Percentiles rank a stretch among this genome's conserved stretches.
phyloP scores from a whole-genome alignment of 2,888 invertebrate genomes.

The Mythimna vitellina region DNA sequence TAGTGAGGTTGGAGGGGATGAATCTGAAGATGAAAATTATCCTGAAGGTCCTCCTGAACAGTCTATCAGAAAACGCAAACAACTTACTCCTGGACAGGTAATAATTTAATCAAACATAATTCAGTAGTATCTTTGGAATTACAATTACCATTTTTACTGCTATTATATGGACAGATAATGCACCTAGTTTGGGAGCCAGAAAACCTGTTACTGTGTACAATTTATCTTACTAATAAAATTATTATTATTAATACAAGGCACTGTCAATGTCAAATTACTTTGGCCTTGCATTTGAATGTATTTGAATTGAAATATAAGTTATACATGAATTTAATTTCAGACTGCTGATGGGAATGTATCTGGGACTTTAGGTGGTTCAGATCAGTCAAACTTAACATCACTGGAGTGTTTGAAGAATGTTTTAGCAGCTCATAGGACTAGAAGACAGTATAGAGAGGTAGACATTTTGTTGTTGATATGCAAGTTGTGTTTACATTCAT shows the following conservation, averaged over 20 bases:
- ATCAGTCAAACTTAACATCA: constrained; percentile 81
- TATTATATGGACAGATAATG: neutral
- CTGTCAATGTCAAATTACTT: neutral
- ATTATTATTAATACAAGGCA: neutral
- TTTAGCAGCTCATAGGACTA: constrained; percentile 92
- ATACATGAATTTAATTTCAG: constrained; percentile 70
- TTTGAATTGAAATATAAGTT: neutral
- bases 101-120: constrained; percentile 1
- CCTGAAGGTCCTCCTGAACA: constrained; percentile 92
- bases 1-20: constrained; percentile 93
- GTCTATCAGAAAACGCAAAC: constrained; percentile 91
- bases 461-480: constrained; percentile 6
- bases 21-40: constrained; percentile 95
- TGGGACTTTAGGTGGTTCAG: constrained; percentile 82
- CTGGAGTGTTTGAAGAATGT: constrained; percentile 93
- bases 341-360: constrained; percentile 80
- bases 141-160: neutral
- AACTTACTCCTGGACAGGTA: constrained; percentile 56
- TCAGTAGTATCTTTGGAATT: neutral
- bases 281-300: neutral
- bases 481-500: constrained; percentile 25
- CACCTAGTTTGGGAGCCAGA: too few relatives aligned
- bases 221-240: neutral
- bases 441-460: constrained; percentile 93
- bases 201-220: too few relatives aligned